Percentiles rank a stretch among this genome's conserved stretches.
Conservation (phyloP, 64 coral and sea anemone genomes). For the Porites lutea region DNA sequence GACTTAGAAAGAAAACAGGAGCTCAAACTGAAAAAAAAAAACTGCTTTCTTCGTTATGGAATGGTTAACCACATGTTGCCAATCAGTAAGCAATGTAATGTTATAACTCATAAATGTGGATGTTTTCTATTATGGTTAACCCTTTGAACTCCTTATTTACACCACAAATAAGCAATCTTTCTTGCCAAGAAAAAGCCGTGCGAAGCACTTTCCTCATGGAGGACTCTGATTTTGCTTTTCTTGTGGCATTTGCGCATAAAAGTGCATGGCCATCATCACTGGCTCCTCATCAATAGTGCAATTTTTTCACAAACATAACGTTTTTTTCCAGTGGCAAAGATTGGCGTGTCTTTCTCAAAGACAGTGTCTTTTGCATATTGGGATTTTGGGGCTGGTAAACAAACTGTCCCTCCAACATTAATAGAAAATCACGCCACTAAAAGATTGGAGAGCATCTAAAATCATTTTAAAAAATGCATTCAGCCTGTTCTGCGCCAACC, state of each 20-base stretch:
- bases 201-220: conserved; percentile 49
- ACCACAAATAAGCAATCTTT: too few species aligned
- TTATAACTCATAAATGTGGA: too few species aligned
- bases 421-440: background rate
- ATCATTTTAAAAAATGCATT: conserved; percentile 35
- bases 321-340: too few species aligned
- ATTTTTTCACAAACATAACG: too few species aligned
- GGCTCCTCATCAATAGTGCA: background rate
- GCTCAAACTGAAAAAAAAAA: background rate
- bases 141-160: too few species aligned
- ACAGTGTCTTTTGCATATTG: background rate
- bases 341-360: too few species aligned
- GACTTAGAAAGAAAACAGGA: background rate
- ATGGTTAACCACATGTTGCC: too few species aligned
- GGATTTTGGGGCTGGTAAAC: conserved; percentile 37
- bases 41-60: background rate
- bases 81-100: too few species aligned
- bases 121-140: too few species aligned
- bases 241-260: conserved; percentile 22
- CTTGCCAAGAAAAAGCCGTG: background rate
- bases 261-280: conserved; percentile 39
- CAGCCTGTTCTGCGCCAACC: conserved; percentile 48
- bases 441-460: conserved; percentile 18
- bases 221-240: conserved; percentile 31
- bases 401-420: conserved; percentile 7